These are phyloP conservation scores for Hipposideros larvatus DNA, from an alignment of 2,797 vertebrate genomes.

Conservation along the genomic window DNA sequence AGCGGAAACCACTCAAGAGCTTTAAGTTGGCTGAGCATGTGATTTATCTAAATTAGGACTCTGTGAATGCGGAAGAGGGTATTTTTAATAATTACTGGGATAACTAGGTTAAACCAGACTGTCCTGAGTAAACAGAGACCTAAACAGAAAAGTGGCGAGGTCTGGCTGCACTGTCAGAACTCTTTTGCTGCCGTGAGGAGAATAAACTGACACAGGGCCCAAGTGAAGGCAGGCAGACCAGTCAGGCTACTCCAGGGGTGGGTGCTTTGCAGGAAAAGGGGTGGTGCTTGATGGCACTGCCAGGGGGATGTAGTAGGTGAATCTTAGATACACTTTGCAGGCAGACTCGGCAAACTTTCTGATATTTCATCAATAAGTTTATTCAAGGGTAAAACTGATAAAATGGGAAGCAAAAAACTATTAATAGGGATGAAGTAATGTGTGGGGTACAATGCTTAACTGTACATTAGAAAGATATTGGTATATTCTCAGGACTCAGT, in stretches of 20 bases:
- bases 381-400: slow-evolving; percentile 10
- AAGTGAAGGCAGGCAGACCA: neutral
- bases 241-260: neutral
- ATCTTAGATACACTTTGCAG: neutral
- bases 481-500: neutral
- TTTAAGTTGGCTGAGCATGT: neutral
- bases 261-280: neutral
- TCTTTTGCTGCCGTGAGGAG: neutral
- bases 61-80: neutral
- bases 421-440: neutral
- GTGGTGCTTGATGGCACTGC: neutral
- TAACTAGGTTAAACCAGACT: neutral
- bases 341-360: neutral
- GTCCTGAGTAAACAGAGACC: neutral
- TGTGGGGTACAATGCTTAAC: neutral
- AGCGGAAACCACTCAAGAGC: neutral
- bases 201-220: neutral
- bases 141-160: neutral
- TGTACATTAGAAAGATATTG: neutral
- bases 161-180: neutral
- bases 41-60: neutral
- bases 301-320: neutral
- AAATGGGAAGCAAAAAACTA: neutral
- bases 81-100: neutral
- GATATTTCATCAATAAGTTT: neutral